phyloP scores from a whole-genome alignment of 1,140 invertebrate genomes.

The Drusus annulatus region DNA sequence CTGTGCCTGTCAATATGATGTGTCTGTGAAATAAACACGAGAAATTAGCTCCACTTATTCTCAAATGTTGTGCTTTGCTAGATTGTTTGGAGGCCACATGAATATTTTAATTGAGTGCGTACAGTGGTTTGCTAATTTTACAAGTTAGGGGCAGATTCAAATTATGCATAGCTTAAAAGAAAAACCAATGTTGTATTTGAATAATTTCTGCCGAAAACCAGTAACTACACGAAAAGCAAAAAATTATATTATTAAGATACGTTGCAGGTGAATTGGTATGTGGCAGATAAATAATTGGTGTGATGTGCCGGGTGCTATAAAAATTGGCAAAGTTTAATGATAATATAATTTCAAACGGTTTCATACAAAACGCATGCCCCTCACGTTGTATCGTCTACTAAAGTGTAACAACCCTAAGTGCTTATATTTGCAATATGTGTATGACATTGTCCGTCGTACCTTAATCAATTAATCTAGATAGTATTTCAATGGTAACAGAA shows the following conservation, averaged over 20 bases:
- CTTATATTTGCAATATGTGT: constrained; percentile 41
- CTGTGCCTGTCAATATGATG: no score
- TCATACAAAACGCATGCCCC: not conserved
- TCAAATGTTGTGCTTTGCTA: no score
- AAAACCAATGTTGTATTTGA: no score
- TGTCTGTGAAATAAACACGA: no score
- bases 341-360: not conserved
- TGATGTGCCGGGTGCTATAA: constrained; percentile 40
- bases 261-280: constrained; percentile 27
- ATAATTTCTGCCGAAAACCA: not conserved
- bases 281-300: constrained; percentile 27
- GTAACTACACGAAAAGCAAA: not conserved
- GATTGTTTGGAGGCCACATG: no score
- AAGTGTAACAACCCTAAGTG: constrained; percentile 47
- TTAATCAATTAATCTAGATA: constrained; percentile 56
- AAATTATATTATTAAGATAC: not conserved
- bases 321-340: not conserved
- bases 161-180: no score
- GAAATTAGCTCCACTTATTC: no score
- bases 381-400: not conserved
- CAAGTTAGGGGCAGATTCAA: no score
- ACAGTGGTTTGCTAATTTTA: no score
- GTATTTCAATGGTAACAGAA: constrained; percentile 51
- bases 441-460: constrained; percentile 52
- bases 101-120: no score